A percentile compares a stretch with the other conserved stretches of the same genome.
Conservation (phyloP, 2,797 vertebrate genomes). For the Prunella strophiata region DNA sequence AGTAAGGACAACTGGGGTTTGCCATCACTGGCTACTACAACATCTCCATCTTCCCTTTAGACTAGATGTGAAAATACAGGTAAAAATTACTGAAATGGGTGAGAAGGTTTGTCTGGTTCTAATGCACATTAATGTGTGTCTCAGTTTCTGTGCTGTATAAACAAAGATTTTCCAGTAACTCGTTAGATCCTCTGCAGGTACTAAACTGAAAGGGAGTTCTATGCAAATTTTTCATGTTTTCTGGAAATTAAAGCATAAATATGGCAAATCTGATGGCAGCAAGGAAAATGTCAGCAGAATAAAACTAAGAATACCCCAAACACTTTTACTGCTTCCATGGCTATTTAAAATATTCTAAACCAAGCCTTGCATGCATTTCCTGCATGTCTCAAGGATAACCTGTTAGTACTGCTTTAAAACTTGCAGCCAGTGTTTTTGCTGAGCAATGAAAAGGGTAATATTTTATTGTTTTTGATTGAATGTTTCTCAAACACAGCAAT, state of each 20-base stretch:
- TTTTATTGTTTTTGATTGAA: neutral
- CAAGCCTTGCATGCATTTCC: neutral
- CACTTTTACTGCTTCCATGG: neutral
- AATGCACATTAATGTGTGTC: neutral
- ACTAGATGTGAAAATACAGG: neutral
- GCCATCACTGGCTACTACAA: neutral
- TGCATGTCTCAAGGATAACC: neutral
- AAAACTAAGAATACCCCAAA: neutral
- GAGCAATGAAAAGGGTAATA: neutral
- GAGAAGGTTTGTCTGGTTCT: neutral
- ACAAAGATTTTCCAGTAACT: neutral
- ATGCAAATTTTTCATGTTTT: neutral
- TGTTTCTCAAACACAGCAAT: constrained; percentile 33
- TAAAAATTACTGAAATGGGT: neutral
- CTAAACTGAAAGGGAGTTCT: neutral
- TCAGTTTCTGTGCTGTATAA: neutral
- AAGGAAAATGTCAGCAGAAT: neutral
- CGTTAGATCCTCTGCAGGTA: neutral
- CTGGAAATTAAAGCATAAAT: neutral
- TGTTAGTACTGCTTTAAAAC: neutral
- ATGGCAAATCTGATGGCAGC: neutral
- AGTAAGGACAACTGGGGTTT: neutral
- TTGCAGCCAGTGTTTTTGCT: neutral
- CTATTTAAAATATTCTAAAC: neutral
- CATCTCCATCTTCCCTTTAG: neutral